Base-by-base conservation (phyloP, 2,888 invertebrate genomes). In the Phrixothrix hirtus region DNA sequence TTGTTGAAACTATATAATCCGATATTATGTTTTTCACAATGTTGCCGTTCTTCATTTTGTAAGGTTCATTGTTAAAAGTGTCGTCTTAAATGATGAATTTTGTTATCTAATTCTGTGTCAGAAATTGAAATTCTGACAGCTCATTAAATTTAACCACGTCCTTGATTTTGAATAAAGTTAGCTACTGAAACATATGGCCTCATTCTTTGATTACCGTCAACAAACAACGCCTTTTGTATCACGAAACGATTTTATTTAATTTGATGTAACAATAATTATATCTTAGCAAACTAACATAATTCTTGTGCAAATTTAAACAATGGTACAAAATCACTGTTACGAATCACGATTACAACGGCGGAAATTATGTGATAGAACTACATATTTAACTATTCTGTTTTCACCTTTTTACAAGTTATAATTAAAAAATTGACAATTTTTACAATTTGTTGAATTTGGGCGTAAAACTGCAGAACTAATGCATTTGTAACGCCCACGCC, bases 231-330 rank as follows among this genome's bases (percentile, higher is more conserved):
- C n/a, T n/a, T n/a, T n/a, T n/a, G n/a, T n/a, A n/a, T n/a, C n/a
- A n/a, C n/a, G n/a, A n/a, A n/a, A n/a, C n/a, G 1, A 17, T 21
- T 21, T 5, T 7, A 21, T 5, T 21, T 21, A 21, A 21, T 21
- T 21, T 21, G 21, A 5, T 21, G 21, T 21, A 37, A 37, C 13
- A 37, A 21, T 25, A 26, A 37, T 21, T 25, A 17, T 7, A 21
- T 21, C 21, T 35, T 36, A 17, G 35, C 44, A 44, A 44, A 35
- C 27, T 44, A 26, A 44, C 36, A 36, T 36, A 44, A 44, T 44
- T 44, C 35, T 44, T 44, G 44, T 34, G 34, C 36, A 44, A 44
- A 44, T 32, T 37, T 44, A 35, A 44, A 44, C 44, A 44, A 44
- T 44, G 36, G 44, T 11, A 27, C 29, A 36, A 25, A 26, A 44